Base-by-base conservation (phyloP, 2,113 vertebrate species). In the Melanerpes aurifrons region DNA sequence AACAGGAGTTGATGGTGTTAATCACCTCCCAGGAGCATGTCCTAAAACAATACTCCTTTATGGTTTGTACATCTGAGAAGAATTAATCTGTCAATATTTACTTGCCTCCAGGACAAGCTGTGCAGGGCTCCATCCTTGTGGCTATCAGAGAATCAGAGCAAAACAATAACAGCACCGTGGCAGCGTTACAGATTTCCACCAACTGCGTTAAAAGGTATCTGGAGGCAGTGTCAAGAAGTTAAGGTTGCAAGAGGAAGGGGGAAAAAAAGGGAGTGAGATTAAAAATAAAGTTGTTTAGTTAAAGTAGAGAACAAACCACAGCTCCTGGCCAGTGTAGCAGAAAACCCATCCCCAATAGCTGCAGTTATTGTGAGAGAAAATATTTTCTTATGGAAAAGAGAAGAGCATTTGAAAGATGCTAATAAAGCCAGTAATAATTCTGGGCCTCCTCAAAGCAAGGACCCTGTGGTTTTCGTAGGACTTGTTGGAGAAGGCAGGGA, bases 11-110 rank as follows among this genome's bases (percentile, higher is more conserved):
- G 86, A 59, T 40, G 91, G 73, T 58, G 89, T 78, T 87, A 93
- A 95, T 74, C 70, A 86, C 79, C 84, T 89, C 94, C 31, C 87
- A 93, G 90, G 85, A 93, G 72, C 68, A 54, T 76, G 22, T 88
- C 94, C 92, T 95, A 94, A 94, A 96, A 93, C 70, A 91, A 93
- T 68, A 89, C 59, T 92, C 62, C 77, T 89, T 93, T 79, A 94
- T 87, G 85, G 80, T 31, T 86, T 50, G 67, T 68, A 96, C 96
- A 97, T 97, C 93, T 91, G 91, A 96, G 89, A 87, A 89, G 93
- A 82, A 95, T 94, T 89, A 94, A 84, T 94, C 81, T 68, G 92
- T 93, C 93, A 96, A 96, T 96, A 96, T 96, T 97, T 96, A 93
- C 85, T 94, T 84, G 93, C 96, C 94, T 94, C 86, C 0, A 8